A percentile compares a stretch with the other conserved stretches of the same genome.
Conservation (phyloP, 2,113 vertebrate species). For the Onychostoma macrolepis region DNA sequence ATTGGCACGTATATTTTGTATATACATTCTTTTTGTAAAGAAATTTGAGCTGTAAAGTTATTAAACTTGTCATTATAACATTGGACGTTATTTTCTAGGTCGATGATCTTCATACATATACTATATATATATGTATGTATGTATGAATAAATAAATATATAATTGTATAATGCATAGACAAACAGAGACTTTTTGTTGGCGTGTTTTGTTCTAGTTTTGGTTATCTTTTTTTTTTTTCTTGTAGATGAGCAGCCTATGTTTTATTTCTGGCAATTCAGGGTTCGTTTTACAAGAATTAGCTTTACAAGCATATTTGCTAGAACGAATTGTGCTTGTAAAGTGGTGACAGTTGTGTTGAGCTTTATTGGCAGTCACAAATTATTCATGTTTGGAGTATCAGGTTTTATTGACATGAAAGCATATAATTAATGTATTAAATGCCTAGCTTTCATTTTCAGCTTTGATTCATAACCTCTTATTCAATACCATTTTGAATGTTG, state of each 20-base stretch:
- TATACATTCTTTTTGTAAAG: not conserved
- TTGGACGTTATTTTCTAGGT: not conserved
- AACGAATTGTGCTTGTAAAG: not conserved
- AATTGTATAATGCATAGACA: not conserved
- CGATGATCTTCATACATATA: not conserved
- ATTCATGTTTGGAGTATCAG: not conserved
- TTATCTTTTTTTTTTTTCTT: not conserved
- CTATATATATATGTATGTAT: too few species aligned
- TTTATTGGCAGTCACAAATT: not conserved
- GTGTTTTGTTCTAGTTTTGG: not conserved
- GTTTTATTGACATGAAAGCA: not conserved
- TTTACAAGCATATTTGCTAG: constrained; percentile 6
- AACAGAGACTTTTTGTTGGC: not conserved
- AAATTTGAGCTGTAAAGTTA: not conserved
- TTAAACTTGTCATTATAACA: not conserved
- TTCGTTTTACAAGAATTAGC: not conserved
- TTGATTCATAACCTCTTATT: not conserved
- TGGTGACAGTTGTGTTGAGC: not conserved
- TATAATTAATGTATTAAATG: constrained; percentile 7
- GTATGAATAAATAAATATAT: too few species aligned
- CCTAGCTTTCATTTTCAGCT: not conserved
- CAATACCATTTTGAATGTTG: not conserved
- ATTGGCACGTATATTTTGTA: not conserved
- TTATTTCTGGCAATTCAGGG: not conserved
- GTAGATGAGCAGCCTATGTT: not conserved